Evolutionary conservation across 2,113 vertebrate species (phyloP), one percentile per base, ranked within the genome.

Genomic region (Piliocolobus tephrosceles): DNA sequence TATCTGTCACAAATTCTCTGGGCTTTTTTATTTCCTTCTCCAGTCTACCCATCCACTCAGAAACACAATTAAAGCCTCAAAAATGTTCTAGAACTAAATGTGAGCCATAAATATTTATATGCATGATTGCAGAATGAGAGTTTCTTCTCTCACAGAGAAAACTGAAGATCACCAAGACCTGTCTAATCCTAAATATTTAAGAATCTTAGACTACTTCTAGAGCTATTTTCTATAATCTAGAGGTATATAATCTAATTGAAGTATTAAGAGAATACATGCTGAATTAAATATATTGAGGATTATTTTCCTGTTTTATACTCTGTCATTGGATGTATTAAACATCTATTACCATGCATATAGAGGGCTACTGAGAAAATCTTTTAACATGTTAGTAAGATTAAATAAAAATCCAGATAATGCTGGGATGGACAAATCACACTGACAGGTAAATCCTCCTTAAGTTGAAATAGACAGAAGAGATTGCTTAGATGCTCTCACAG

Each of bases 21-120:
- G 50, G 3, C n/a, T 91, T 82, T 73, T 88, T 43, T 50, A 27
- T 78, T 90, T 72, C 9, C 57, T 91, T 66, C 12, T 52, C 0
- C 6, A 55, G 25, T 61, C 32, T 91, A 43, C 14, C 18, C 14
- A 70, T 16, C 22, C 30, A 64, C 10, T 87, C 0, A 55, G 32
- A 91, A 95, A 81, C 38, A 95, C 55, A 88, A 81, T 93, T 57
- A 79, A 91, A 84, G 8, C n/a, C 75, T 90, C 50, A 27, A 43
- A 87, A 66, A 70, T 93, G 50, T 72, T 81, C 20, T 88, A 80
- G 52, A 64, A 58, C n/a, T 93, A 85, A 89, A 81, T 78, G 9
- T 85, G 43, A 92, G 6, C 18, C 38, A 68, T 35, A 76, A 27
- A 66, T 90, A 72, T 78, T 81, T 90, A 76, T 14, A 80, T 25